Evolutionary conservation across 2,888 invertebrate species (phyloP).

Genomic region (Hylaea fasciaria): DNA sequence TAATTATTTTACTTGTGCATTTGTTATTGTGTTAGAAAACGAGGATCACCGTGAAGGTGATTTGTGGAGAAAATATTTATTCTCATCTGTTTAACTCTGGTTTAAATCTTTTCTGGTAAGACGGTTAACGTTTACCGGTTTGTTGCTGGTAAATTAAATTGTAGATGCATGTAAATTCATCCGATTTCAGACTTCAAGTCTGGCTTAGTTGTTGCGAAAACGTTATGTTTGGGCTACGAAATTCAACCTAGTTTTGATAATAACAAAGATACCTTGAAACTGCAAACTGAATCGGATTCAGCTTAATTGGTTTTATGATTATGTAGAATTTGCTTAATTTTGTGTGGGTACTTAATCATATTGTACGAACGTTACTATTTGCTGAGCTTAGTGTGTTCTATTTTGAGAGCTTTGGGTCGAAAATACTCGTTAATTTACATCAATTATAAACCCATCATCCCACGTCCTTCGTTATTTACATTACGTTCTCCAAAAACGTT

Average conservation of each 20-base stretch:
- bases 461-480: constrained; percentile 27
- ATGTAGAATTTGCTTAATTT: neutral
- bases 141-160: constrained; percentile 16
- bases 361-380: neutral
- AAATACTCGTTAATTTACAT: constrained; percentile 12
- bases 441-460: constrained; percentile 28
- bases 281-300: neutral
- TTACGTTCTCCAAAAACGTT: constrained; percentile 27
- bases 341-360: too few relatives aligned
- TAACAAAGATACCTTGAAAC: neutral
- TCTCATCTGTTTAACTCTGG: too few relatives aligned
- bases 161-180: constrained; percentile 15
- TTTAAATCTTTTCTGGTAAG: too few relatives aligned
- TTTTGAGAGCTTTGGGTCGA: constrained; percentile 3
- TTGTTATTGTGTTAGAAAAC: too few relatives aligned
- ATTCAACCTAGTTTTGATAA: neutral
- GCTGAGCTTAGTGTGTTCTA: constrained; percentile 6
- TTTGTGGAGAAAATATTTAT: too few relatives aligned
- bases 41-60: too few relatives aligned
- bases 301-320: neutral
- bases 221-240: neutral
- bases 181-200: constrained; percentile 10
- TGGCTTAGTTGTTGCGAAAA: neutral
- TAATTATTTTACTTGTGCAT: too few relatives aligned
- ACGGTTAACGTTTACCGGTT: constrained; percentile 42